Evolutionary conservation across 64 coral and sea anemone species (phyloP), one percentile per base, ranked within the genome.

Genomic region (Anthopleura sola): DNA sequence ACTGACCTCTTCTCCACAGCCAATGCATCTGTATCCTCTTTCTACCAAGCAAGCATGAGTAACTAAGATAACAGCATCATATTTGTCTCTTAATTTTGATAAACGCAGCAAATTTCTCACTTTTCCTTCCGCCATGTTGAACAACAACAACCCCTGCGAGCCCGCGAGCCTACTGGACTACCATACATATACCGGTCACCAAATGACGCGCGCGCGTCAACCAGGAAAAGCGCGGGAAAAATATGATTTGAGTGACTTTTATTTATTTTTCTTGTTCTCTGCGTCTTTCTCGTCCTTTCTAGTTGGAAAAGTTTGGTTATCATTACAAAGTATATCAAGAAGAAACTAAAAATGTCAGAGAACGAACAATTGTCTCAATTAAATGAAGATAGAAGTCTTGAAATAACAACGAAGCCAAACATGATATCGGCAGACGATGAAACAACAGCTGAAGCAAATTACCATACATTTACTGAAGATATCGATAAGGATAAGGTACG

Each of bases 71-170:
- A 91, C 53, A 19, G 89, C 83, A 55, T 91, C 89, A 69, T 86
- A 91, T 78, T 86, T 91, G 54, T 85, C 55, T 64, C 84, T 91
- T 31, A 86, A 55, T 48, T 33, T 85, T 56, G 60, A 86, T 26
- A 91, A 86, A 24, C 84, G 74, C 7, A 91, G 76, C 5, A 91
- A 69, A 69, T 91, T 91, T 36, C 75, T 86, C 44, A 91, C 10
- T 48, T 91, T 91, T 78, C 78, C 89, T 91, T 91, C 89, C 89
- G 83, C 89, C 89, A 91, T 91, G 68, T 91, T 91, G 21, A 40
- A 12, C n/a, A n/a, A n/a, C n/a, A n/a, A n/a, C n/a, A n/a, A n/a
- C 5, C 15, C 37, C 46, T 0, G 5, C 34, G 21, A 62, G 58
- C 23, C 31, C 44, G 55, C 83, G 6, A 85, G 78, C 71, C 84